A percentile compares a stretch with the other conserved stretches of the same genome.
phyloP scores from a whole-genome alignment of 2,113 vertebrate species.

The Piaya cayana region DNA sequence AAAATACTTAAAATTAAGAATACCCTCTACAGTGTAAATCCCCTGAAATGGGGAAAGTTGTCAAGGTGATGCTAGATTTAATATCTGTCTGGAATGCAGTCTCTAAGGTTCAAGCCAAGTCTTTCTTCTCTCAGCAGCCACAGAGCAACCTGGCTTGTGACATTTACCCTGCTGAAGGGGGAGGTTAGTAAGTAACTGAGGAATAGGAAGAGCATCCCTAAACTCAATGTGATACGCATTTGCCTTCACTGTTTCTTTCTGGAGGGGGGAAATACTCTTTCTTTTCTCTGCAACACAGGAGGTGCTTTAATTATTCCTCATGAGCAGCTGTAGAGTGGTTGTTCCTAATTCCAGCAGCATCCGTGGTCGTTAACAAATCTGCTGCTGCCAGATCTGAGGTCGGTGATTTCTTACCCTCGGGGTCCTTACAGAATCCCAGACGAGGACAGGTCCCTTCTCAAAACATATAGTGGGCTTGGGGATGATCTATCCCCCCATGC shows the following conservation, averaged over 20 bases:
- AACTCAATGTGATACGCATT: not conserved
- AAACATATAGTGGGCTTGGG: not conserved
- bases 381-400: not conserved
- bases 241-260: not conserved
- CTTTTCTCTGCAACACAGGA: not conserved
- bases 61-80: not conserved
- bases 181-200: not conserved
- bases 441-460: not conserved
- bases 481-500: not conserved
- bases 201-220: not conserved
- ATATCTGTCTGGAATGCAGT: not conserved
- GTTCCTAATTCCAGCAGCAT: not conserved
- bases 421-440: not conserved
- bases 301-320: not conserved
- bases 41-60: not conserved
- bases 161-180: rapidly evolving
- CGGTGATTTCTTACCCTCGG: not conserved
- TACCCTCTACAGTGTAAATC: not conserved
- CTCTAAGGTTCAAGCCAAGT: not conserved
- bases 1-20: not conserved
- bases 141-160: not conserved
- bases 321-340: not conserved
- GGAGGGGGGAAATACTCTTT: too few relatives aligned
- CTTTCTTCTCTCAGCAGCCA: not conserved
- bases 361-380: not conserved